These are phyloP conservation scores for Martes martes DNA, from an alignment of 2,113 vertebrate genomes.

Conservation along the genomic window DNA sequence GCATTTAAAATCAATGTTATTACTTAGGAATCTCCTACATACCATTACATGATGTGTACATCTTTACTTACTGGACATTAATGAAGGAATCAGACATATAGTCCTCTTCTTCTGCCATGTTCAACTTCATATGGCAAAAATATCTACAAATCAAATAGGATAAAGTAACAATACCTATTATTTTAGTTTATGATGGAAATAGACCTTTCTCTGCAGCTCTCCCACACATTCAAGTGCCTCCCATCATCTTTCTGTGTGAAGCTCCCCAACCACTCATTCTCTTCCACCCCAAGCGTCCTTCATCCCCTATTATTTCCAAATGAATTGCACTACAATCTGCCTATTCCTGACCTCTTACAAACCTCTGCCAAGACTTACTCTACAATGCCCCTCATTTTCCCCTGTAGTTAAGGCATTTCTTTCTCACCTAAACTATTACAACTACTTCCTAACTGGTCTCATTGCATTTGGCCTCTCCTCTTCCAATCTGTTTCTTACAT, in stretches of 20 bases:
- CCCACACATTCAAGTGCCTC: not conserved
- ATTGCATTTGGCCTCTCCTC: not conserved
- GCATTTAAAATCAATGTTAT: not conserved
- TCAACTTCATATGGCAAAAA: not conserved
- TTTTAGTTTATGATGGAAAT: not conserved
- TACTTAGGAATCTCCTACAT: not conserved
- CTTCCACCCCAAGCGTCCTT: not conserved
- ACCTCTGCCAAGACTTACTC: not conserved
- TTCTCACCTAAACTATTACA: not conserved
- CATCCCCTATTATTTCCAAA: not conserved
- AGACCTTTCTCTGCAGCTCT: not conserved
- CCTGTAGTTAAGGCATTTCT: not conserved
- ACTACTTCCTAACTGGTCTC: not conserved
- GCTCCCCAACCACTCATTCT: not conserved
- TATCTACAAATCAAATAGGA: slow-evolving; percentile 29
- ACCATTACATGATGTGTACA: not conserved
- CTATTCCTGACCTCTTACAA: not conserved
- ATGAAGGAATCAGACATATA: slow-evolving; percentile 97
- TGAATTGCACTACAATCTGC: not conserved
- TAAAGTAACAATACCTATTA: not conserved
- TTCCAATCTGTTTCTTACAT: not conserved
- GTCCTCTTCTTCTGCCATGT: slow-evolving; percentile 92
- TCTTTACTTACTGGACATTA: slow-evolving; percentile 85
- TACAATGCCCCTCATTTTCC: not conserved
- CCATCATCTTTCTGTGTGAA: not conserved